Base-by-base conservation (phyloP, 2,888 invertebrate species). In the Neria commutata region DNA sequence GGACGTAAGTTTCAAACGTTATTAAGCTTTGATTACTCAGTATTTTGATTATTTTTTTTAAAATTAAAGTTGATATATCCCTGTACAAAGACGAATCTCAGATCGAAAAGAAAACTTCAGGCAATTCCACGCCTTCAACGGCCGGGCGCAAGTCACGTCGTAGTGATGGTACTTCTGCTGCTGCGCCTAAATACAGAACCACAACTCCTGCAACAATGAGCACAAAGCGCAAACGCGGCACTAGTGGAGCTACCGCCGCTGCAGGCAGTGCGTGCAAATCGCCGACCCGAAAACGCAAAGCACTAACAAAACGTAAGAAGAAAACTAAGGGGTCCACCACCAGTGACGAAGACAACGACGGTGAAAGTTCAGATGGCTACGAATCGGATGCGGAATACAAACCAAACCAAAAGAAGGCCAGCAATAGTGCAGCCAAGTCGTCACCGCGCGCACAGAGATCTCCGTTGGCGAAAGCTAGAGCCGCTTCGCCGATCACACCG, bases 71-170 rank as follows among this genome's bases (percentile, higher is more conserved):
- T 85, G 93, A 93, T 79, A 85, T 93, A 49, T 92, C 92, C 14
- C 84, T 93, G 51, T 92, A 89, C 82, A 91, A 88, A 77, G 91
- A 92, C 78, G 92, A 92, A 82, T 90, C 91, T 58, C 92, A 92
- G 80, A 81, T 92, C 64, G 89, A 89, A 75, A 86, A 85, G 70
- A 77, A 71, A n/a, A 4, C 42, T 8, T 21, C 62, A 24, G 58
- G 51, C 16, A 54, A 48, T 51, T 26, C 50, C 50, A 58, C 63
- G n/a, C 58, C 61, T 16, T 63, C 69, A 25, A 47, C 45, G 21
- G 29, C 59, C 52, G 50, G 47, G 24, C 55, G 60, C 16, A 68
- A 62, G 52, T 58, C 63, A 26, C 59, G 69, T n/a, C 62, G 65
- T 42, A 64, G 61, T 59, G 62, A 59, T 3, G 63, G 57, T 23